phyloP scores from a whole-genome alignment of 2,797 vertebrate species.

The Neostethus bicornis region DNA sequence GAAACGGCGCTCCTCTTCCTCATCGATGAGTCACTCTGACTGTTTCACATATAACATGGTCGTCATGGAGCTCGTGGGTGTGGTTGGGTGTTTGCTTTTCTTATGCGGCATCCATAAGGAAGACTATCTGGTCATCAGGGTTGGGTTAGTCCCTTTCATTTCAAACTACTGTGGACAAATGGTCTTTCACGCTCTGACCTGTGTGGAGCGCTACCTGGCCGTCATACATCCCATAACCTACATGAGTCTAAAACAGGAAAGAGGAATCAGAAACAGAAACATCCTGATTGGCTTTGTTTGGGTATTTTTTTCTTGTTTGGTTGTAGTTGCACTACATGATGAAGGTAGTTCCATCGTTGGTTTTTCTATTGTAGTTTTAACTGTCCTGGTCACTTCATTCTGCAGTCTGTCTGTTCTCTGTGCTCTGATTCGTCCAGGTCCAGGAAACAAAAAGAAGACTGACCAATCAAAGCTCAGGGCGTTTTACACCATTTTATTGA shows the following conservation, averaged over 20 bases:
- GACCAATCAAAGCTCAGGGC: slow-evolving; percentile 27
- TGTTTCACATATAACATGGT: not conserved
- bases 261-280: not conserved
- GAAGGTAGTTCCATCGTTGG: not conserved
- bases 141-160: not conserved
- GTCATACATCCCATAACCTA: not conserved
- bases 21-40: not conserved
- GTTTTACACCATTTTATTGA: slow-evolving; percentile 13
- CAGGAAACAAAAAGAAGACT: no score
- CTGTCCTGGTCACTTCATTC: not conserved
- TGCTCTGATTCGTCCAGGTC: not conserved
- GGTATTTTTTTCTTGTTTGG: not conserved
- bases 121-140: not conserved
- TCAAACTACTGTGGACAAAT: not conserved
- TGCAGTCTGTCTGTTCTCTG: not conserved
- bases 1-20: not conserved
- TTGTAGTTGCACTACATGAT: not conserved
- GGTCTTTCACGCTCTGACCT: not conserved
- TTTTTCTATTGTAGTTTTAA: not conserved
- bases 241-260: no score
- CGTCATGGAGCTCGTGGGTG: not conserved
- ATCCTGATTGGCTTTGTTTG: not conserved
- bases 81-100: not conserved
- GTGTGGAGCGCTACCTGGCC: not conserved
- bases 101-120: not conserved